Evolutionary conservation across 2,113 vertebrate species (phyloP).

Genomic region (Carettochelys insculpta): DNA sequence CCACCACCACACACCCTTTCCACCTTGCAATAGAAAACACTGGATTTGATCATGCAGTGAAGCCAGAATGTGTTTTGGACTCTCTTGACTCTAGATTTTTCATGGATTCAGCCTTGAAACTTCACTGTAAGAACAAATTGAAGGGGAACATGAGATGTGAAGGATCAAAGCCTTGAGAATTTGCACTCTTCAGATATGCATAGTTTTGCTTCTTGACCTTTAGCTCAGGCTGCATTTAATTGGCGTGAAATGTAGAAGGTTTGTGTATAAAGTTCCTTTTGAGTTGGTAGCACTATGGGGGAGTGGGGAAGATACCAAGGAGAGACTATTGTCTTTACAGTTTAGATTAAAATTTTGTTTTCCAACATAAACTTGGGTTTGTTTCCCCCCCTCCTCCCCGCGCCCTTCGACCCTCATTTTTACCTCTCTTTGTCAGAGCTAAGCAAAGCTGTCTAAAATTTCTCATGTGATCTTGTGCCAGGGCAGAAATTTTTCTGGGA

Average conservation of each 20-base stretch:
- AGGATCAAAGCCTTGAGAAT: background rate
- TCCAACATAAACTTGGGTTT: background rate
- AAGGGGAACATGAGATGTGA: background rate
- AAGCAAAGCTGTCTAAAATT: background rate
- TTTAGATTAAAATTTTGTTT: background rate
- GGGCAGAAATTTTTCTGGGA: background rate
- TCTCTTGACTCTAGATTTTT: background rate
- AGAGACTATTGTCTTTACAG: background rate
- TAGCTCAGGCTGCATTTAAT: background rate
- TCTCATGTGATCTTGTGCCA: rapidly evolving
- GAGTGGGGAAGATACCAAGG: rapidly evolving
- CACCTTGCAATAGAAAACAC: background rate
- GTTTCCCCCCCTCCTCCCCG: too few relatives aligned
- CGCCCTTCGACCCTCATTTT: background rate
- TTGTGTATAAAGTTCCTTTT: too few relatives aligned
- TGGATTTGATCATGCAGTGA: background rate
- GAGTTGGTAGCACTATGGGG: too few relatives aligned
- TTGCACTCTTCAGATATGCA: background rate
- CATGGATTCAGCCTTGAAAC: constrained; percentile 1
- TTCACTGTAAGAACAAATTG: background rate
- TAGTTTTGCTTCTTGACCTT: background rate
- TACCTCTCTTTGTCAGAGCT: background rate
- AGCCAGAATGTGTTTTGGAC: constrained; percentile 16
- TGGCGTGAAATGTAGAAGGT: background rate
- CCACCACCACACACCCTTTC: constrained; percentile 9